These are phyloP conservation scores for Semicossyphus pulcher DNA, from an alignment of 2,113 vertebrate genomes.

Conservation along the genomic window DNA sequence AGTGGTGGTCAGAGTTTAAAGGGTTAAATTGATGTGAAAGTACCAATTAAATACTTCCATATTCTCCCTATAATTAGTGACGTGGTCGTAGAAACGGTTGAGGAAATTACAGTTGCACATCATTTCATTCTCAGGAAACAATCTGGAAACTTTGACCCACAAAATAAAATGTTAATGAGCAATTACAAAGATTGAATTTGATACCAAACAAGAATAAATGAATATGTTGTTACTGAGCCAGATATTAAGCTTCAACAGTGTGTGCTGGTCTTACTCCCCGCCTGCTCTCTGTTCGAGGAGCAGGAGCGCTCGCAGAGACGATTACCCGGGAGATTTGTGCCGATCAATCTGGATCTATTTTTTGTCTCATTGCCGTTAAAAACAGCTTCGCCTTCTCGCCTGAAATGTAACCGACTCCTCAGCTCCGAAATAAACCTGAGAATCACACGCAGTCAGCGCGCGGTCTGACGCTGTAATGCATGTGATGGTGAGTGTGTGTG, in stretches of 20 bases:
- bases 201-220: background rate
- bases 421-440: slow-evolving; percentile 59
- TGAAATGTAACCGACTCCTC: slow-evolving; percentile 9
- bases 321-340: background rate
- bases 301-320: too few species aligned
- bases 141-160: background rate
- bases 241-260: too few species aligned
- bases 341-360: slow-evolving; percentile 8
- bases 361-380: background rate
- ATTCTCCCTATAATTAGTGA: background rate
- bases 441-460: slow-evolving; percentile 7
- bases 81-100: background rate
- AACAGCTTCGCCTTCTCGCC: slow-evolving; percentile 41
- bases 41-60: background rate
- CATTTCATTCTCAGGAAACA: background rate
- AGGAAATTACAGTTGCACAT: background rate
- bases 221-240: too few species aligned
- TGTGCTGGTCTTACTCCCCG: too few species aligned
- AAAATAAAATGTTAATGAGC: background rate
- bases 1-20: background rate
- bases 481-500: slow-evolving; percentile 11
- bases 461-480: slow-evolving; percentile 7
- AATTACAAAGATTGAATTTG: background rate
- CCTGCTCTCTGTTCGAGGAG: too few species aligned
- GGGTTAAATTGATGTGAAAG: background rate